Evolutionary conservation across 2,113 vertebrate genomes (phyloP).

Genomic region (Rhynchomys soricoides): DNA sequence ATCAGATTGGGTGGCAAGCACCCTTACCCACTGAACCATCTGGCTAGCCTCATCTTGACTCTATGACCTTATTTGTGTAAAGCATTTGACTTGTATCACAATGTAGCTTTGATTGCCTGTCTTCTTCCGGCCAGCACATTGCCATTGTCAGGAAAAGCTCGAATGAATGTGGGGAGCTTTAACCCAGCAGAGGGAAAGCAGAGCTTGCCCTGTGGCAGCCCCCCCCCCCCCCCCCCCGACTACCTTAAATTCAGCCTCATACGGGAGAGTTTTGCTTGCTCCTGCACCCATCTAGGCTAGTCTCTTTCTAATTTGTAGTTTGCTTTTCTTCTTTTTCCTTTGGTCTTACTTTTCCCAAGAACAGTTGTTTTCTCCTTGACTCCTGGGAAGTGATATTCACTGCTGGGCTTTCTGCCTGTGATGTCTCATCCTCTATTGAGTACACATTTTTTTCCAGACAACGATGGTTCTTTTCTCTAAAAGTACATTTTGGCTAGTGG

Average conservation of each 20-base stretch:
- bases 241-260: background rate
- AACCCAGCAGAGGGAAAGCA: background rate
- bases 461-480: constrained; percentile 6
- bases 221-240: too few relatives aligned
- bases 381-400: background rate
- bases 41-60: background rate
- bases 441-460: background rate
- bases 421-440: background rate
- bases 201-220: background rate
- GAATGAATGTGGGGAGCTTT: background rate
- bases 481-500: background rate
- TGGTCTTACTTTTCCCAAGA: background rate
- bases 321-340: background rate
- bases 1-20: too few relatives aligned
- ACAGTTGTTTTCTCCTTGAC: background rate
- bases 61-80: background rate
- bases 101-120: background rate
- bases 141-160: background rate
- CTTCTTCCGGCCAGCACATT: background rate
- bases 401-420: background rate
- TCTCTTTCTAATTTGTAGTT: background rate
- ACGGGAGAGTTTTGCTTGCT: background rate
- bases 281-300: background rate
- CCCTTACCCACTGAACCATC: background rate
- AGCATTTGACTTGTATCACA: background rate